A percentile compares a stretch with the other conserved stretches of the same genome.
Conservation (phyloP, 2,113 vertebrate genomes). For the Cebidichthys violaceus region DNA sequence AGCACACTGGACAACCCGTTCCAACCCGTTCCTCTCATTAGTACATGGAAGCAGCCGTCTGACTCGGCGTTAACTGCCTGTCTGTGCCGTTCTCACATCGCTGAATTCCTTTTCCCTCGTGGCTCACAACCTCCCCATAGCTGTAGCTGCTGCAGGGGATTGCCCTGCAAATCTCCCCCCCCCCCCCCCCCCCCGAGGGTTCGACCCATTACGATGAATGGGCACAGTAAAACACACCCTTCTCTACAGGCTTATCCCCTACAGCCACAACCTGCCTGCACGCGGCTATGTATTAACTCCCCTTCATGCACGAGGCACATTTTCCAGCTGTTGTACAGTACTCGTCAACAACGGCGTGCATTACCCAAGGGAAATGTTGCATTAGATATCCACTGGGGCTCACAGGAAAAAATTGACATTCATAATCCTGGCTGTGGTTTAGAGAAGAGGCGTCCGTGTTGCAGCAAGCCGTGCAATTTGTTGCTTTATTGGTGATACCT, state of each 20-base stretch:
- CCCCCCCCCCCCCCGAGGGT: conserved; percentile 24
- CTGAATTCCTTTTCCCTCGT: conserved; percentile 22
- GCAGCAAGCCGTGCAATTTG: conserved; percentile 32
- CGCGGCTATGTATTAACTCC: conserved; percentile 43
- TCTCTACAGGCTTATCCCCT: conserved; percentile 47
- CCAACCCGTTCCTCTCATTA: conserved; percentile 44
- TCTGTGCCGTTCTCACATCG: conserved; percentile 16
- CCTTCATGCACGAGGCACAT: conserved; percentile 32
- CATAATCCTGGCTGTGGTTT: conserved; percentile 61
- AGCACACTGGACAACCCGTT: conserved; percentile 20
- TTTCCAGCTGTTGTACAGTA: conserved; percentile 35
- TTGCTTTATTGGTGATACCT: conserved; percentile 55
- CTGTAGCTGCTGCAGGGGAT: conserved; percentile 25
- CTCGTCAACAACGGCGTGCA: conserved; percentile 31
- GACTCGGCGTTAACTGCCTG: conserved; percentile 60
- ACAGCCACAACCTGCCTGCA: conserved; percentile 32
- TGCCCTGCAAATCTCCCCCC: conserved; percentile 38
- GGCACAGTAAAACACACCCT: conserved; percentile 42
- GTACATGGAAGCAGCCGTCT: conserved; percentile 13
- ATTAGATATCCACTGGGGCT: conserved; percentile 44
- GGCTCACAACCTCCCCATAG: conserved; percentile 34
- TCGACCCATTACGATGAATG: conserved; percentile 64
- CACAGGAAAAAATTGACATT: conserved; percentile 50
- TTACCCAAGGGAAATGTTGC: conserved; percentile 49
- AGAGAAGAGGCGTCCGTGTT: conserved; percentile 27